phyloP scores from a whole-genome alignment of 1,140 invertebrate genomes.

The Ctenoplectra terminalis region DNA sequence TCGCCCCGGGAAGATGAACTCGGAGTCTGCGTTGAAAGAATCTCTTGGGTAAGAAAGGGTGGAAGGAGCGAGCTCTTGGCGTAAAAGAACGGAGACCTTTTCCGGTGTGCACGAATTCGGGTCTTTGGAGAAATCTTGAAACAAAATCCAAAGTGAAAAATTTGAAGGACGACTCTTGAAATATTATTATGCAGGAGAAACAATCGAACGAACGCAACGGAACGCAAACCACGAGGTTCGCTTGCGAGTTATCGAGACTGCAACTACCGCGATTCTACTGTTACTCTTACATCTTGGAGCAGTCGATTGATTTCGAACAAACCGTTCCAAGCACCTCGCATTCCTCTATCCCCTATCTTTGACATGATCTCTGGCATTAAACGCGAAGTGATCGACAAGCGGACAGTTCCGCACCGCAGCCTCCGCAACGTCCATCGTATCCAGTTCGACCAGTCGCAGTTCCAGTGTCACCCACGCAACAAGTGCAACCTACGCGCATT shows the following conservation, averaged over 20 bases:
- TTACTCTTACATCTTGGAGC: not conserved
- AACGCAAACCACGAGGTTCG: too few species aligned
- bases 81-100: not conserved
- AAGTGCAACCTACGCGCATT: conserved; percentile 39
- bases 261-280: too few species aligned
- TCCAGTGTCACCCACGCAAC: conserved; percentile 33
- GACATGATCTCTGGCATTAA: not conserved
- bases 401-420: not conserved
- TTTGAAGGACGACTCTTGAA: too few species aligned
- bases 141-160: too few species aligned
- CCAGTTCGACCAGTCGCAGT: not conserved
- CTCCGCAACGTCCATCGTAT: not conserved
- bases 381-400: conserved; percentile 4
- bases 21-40: not conserved
- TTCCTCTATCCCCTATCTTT: not conserved
- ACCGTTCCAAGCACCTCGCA: not conserved
- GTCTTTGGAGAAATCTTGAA: too few species aligned
- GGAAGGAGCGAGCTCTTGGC: not conserved
- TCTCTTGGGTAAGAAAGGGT: conserved; percentile 30
- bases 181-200: too few species aligned
- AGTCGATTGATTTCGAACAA: not conserved
- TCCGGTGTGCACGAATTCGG: not conserved
- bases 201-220: too few species aligned
- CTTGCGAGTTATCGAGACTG: too few species aligned
- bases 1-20: not conserved